These are phyloP conservation scores for Dasyurus viverrinus DNA, from an alignment of 2,113 vertebrate species.

Conservation along the genomic window DNA sequence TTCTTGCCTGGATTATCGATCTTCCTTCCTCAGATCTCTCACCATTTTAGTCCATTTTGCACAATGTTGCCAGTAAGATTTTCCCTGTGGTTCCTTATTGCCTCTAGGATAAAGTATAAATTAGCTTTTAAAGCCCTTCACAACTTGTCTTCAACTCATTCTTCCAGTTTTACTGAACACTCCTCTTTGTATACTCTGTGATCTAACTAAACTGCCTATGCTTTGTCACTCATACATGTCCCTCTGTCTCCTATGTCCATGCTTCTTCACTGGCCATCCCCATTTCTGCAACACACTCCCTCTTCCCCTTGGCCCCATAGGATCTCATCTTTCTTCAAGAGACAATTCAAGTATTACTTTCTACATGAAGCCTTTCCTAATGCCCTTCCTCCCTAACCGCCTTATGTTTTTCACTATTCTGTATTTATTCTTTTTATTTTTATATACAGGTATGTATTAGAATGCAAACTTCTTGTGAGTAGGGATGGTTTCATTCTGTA, in stretches of 20 bases:
- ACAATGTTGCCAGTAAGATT: background rate
- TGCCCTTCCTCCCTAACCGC: background rate
- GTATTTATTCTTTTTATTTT: background rate
- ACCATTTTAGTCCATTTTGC: background rate
- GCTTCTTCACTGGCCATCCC: background rate
- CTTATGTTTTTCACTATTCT: background rate
- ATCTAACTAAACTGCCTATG: background rate
- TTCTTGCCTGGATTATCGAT: background rate
- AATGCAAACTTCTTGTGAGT: background rate
- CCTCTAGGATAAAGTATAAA: background rate
- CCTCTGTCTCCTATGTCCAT: background rate
- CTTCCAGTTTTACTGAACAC: background rate
- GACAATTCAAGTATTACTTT: background rate
- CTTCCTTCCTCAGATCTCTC: background rate
- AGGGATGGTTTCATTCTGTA: background rate
- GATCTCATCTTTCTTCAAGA: background rate
- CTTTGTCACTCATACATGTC: background rate
- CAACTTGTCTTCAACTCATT: background rate
- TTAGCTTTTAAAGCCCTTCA: background rate
- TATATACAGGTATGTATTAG: background rate
- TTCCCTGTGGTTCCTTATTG: background rate
- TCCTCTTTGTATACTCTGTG: background rate
- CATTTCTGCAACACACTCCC: background rate
- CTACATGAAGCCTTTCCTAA: background rate
- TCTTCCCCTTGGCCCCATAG: background rate